Evolutionary conservation across 2,113 vertebrate genomes (phyloP).

Genomic region (Antennarius striatus): DNA sequence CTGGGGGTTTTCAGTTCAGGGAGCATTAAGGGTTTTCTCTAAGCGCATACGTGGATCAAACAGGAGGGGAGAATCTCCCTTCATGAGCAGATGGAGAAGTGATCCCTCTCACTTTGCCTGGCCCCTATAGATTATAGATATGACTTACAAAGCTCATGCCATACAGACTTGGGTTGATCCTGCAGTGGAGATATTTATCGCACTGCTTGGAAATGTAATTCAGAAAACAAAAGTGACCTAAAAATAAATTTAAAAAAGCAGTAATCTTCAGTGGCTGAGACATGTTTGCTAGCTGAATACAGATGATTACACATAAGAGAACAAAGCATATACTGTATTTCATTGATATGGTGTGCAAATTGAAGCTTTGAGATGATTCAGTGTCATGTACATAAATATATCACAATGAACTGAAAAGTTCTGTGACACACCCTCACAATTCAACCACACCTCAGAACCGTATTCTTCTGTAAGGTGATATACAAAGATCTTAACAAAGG

Average conservation of each 20-base stretch:
- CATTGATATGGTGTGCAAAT: no score
- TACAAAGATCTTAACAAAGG: background rate
- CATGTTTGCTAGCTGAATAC: background rate
- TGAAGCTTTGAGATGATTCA: background rate
- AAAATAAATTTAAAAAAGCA: background rate
- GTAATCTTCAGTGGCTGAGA: background rate
- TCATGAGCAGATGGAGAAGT: constrained; percentile 47
- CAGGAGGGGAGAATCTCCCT: constrained; percentile 18
- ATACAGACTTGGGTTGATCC: constrained; percentile 36
- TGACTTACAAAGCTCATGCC: constrained; percentile 46
- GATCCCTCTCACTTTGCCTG: constrained; percentile 17
- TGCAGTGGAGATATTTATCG: background rate
- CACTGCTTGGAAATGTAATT: constrained; percentile 1
- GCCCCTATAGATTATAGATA: constrained; percentile 49
- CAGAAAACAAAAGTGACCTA: no score
- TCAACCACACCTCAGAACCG: no score
- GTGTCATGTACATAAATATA: background rate
- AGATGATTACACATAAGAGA: background rate
- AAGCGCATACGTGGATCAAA: constrained; percentile 29
- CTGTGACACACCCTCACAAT: background rate
- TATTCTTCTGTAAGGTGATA: constrained; percentile 20
- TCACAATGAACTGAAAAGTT: background rate
- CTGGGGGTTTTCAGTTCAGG: constrained; percentile 15
- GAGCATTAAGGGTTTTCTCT: constrained; percentile 28
- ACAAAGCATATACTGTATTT: no score